These are phyloP conservation scores for Aphelinus atriplicis DNA, from an alignment of 1,140 invertebrate genomes.

Conservation along the genomic window DNA sequence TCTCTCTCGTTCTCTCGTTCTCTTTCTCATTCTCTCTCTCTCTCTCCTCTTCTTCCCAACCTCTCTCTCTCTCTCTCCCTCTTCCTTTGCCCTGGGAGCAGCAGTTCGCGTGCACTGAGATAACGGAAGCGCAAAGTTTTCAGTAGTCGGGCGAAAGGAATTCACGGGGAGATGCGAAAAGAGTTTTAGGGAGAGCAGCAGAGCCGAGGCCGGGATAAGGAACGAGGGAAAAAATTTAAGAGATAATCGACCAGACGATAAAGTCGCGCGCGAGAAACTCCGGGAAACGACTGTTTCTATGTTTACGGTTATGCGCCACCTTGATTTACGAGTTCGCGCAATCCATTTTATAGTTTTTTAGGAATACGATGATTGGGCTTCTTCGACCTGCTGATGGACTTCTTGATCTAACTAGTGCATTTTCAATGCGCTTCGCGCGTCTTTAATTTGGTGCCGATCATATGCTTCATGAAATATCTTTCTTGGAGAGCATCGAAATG, in stretches of 20 bases:
- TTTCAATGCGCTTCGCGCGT: too few relatives aligned
- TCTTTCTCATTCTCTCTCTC: too few relatives aligned
- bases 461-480: too few relatives aligned
- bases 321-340: slow-evolving; percentile 11
- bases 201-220: not conserved
- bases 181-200: not conserved
- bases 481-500: too few relatives aligned
- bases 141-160: not conserved
- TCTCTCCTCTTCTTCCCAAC: not conserved
- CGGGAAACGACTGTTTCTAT: slow-evolving; percentile 23
- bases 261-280: not conserved
- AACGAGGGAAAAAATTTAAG: slow-evolving; percentile 24
- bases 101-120: not conserved
- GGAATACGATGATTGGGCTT: too few relatives aligned
- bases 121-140: slow-evolving; percentile 32
- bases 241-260: slow-evolving; percentile 30
- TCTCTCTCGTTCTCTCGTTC: not conserved
- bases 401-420: too few relatives aligned
- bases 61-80: too few relatives aligned
- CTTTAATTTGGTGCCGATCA: too few relatives aligned
- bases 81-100: too few relatives aligned
- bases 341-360: too few relatives aligned
- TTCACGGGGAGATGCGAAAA: not conserved
- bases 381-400: too few relatives aligned
- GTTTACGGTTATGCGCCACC: slow-evolving; percentile 13